These are phyloP conservation scores for Tinamus guttatus DNA, from an alignment of 2,113 vertebrate species.

Conservation along the genomic window DNA sequence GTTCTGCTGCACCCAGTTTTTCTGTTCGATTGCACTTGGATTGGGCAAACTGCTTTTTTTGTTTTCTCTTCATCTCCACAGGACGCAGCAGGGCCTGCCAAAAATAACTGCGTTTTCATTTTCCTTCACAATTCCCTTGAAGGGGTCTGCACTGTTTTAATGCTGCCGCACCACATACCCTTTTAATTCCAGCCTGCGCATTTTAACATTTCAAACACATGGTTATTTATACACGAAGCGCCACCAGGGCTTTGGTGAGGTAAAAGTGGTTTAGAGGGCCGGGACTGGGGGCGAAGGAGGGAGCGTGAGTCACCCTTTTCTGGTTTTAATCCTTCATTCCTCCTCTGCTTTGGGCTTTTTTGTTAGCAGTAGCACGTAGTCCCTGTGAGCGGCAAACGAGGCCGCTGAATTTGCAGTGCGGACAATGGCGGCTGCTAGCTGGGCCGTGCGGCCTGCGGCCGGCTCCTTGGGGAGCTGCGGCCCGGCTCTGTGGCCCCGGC, in stretches of 20 bases:
- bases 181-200: constrained; percentile 47
- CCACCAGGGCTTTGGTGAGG: constrained; percentile 15
- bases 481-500: constrained; percentile 1
- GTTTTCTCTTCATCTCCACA: constrained; percentile 28
- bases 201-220: constrained; percentile 64
- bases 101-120: constrained; percentile 41
- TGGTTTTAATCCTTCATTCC: constrained; percentile 37
- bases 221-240: constrained; percentile 53
- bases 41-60: background rate
- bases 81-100: constrained; percentile 22
- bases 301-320: constrained; percentile 48
- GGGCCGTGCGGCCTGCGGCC: background rate
- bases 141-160: constrained; percentile 40
- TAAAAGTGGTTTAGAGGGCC: constrained; percentile 23
- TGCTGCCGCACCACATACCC: constrained; percentile 23
- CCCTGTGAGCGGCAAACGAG: constrained; percentile 38
- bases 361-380: constrained; percentile 16
- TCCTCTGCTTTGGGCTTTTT: constrained; percentile 18
- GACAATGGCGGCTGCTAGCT: constrained; percentile 42
- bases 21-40: background rate
- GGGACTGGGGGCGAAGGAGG: background rate
- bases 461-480: constrained; percentile 30
- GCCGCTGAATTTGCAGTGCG: constrained; percentile 38
- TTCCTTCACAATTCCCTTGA: constrained; percentile 48
- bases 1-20: background rate